Evolutionary conservation across 2,888 invertebrate genomes (phyloP).

Genomic region (Hirtodrosophila alboralis): DNA sequence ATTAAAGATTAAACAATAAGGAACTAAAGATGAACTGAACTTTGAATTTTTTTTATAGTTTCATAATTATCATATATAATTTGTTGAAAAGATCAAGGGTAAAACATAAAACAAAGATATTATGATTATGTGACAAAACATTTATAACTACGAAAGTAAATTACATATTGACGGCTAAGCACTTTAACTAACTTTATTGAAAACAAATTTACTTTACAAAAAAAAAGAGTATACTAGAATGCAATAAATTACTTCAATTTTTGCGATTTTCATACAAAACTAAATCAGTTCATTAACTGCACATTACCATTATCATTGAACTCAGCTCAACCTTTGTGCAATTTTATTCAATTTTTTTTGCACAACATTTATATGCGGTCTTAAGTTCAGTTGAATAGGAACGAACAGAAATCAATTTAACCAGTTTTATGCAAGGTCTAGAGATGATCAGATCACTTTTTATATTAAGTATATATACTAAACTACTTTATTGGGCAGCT

Average conservation of each 20-base stretch:
- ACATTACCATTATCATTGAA: background rate
- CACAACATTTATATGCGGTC: background rate
- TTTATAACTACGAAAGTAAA: too few relatives aligned
- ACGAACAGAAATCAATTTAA: slow-evolving; percentile 14
- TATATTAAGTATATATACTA: slow-evolving; percentile 8
- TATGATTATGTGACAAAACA: too few relatives aligned
- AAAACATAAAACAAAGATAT: too few relatives aligned
- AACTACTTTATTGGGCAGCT: slow-evolving; percentile 8
- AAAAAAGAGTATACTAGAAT: too few relatives aligned
- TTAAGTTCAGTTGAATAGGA: background rate
- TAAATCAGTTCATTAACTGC: background rate
- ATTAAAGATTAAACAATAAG: background rate
- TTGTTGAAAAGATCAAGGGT: too few relatives aligned
- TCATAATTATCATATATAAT: too few relatives aligned
- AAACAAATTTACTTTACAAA: background rate
- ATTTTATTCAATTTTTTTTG: background rate
- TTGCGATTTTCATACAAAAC: background rate
- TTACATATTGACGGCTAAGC: too few relatives aligned
- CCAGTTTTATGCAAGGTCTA: slow-evolving; percentile 43
- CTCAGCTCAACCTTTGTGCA: background rate
- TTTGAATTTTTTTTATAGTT: too few relatives aligned
- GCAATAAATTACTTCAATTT: background rate
- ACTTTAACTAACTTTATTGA: too few relatives aligned
- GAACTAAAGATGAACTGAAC: too few relatives aligned
- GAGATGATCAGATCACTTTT: slow-evolving; percentile 19